Percentiles rank a stretch among this genome's conserved stretches.
These are phyloP conservation scores for Paragorgia papillata DNA, from an alignment of 92 coral and sea anemone species.

Conservation along the genomic window DNA sequence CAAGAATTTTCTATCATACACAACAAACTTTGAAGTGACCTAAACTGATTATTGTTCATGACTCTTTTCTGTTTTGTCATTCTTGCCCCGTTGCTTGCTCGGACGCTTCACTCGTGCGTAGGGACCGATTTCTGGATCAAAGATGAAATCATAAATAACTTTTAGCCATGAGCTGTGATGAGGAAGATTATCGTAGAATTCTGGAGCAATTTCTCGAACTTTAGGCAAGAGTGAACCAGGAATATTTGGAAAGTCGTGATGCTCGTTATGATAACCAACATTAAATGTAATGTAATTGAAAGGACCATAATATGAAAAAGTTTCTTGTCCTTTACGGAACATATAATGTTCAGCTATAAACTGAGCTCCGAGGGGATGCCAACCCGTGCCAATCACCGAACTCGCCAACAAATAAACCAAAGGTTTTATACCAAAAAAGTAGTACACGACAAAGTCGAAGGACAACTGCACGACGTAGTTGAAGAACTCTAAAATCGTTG, in stretches of 20 bases:
- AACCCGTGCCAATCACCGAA: slow-evolving; percentile 61
- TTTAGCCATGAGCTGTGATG: slow-evolving; percentile 61
- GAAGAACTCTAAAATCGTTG: slow-evolving; percentile 52
- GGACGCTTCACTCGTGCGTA: slow-evolving; percentile 62
- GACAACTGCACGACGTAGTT: slow-evolving; percentile 55
- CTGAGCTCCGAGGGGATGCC: slow-evolving; percentile 72
- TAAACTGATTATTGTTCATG: no score
- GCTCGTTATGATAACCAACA: slow-evolving; percentile 79
- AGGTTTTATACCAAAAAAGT: slow-evolving; percentile 54
- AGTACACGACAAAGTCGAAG: slow-evolving; percentile 42
- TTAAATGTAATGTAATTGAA: slow-evolving; percentile 66
- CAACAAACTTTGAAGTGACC: no score
- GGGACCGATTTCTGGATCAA: slow-evolving; percentile 66
- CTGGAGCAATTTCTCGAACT: slow-evolving; percentile 64
- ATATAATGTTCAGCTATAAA: slow-evolving; percentile 77
- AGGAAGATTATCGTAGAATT: slow-evolving; percentile 65
- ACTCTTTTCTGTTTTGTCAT: background rate
- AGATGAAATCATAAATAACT: slow-evolving; percentile 68
- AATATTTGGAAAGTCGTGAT: slow-evolving; percentile 72
- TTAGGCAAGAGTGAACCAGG: slow-evolving; percentile 65
- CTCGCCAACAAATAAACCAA: slow-evolving; percentile 59
- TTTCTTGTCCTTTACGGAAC: slow-evolving; percentile 66
- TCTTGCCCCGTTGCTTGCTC: background rate
- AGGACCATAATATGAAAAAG: slow-evolving; percentile 75
- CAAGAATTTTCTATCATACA: no score